A percentile compares a stretch with the other conserved stretches of the same genome.
Evolutionary conservation across 1,140 invertebrate genomes (phyloP).

Genomic region (Drosophila tropicalis): DNA sequence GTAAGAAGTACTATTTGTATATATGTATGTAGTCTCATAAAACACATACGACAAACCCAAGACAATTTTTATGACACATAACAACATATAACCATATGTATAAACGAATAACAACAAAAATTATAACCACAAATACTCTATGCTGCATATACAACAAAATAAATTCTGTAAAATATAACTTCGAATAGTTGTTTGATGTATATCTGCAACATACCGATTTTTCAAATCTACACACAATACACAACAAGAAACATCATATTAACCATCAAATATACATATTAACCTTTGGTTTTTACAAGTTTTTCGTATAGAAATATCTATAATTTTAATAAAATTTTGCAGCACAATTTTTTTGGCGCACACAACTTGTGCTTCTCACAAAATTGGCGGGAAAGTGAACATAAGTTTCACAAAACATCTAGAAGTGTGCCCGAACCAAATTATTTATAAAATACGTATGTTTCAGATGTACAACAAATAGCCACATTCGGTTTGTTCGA

Average conservation of each 20-base stretch:
- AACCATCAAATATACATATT: no score
- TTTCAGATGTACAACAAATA: neutral
- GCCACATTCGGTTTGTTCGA: neutral
- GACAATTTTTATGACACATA: constrained; percentile 7
- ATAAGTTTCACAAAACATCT: neutral
- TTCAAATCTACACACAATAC: neutral
- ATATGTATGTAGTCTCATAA: neutral
- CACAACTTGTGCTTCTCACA: constrained; percentile 1
- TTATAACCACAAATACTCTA: neutral
- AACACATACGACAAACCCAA: no score
- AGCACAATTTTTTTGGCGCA: neutral
- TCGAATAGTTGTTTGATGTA: neutral
- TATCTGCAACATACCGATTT: constrained; percentile 1
- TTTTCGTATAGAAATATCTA: constrained; percentile 6
- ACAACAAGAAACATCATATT: constrained; percentile 20
- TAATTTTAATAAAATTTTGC: neutral
- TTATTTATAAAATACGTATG: neutral
- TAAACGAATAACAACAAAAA: neutral
- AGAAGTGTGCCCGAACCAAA: neutral
- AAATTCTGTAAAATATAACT: no score
- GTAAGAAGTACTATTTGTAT: neutral
- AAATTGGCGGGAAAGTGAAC: constrained; percentile 3
- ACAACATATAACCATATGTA: neutral
- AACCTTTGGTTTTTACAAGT: neutral
- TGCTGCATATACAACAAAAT: constrained; percentile 33